Percentiles rank a stretch among this genome's conserved stretches.
phyloP scores from a whole-genome alignment of 2,113 vertebrate genomes.

The Xiphophorus maculatus region DNA sequence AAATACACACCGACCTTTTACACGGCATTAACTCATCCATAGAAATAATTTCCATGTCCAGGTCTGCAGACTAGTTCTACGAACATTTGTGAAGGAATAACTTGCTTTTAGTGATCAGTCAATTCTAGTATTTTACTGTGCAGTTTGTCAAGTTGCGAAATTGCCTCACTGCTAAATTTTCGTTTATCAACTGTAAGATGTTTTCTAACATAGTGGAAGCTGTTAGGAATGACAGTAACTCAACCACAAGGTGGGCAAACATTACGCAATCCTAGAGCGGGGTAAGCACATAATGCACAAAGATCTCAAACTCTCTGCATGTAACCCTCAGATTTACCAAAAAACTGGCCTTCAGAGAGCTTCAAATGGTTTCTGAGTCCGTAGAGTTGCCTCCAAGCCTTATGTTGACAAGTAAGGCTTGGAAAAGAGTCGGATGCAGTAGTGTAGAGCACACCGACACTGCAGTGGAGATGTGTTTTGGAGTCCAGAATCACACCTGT shows the following conservation, averaged over 20 bases:
- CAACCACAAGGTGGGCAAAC: background rate
- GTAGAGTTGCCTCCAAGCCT: no score
- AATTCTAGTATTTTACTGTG: background rate
- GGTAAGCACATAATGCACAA: background rate
- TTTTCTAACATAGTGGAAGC: background rate
- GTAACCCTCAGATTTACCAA: background rate
- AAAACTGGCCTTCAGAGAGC: background rate
- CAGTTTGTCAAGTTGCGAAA: background rate
- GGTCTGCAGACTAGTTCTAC: no score
- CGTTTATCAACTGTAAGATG: background rate
- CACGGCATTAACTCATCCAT: no score
- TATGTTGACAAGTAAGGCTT: no score
- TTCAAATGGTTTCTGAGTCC: no score
- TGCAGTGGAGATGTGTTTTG: background rate
- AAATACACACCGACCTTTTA: constrained; percentile 24
- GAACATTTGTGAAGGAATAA: background rate
- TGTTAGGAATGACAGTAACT: background rate
- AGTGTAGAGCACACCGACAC: no score
- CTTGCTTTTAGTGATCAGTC: background rate
- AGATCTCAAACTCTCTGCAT: background rate
- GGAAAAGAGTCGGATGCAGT: no score
- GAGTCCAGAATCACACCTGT: background rate
- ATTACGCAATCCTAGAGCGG: background rate
- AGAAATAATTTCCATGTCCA: no score
- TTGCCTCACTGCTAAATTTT: background rate